Percentiles rank a stretch among this genome's conserved stretches.
These are phyloP conservation scores for Rissa tridactyla DNA, from an alignment of 2,113 vertebrate genomes.

Conservation along the genomic window DNA sequence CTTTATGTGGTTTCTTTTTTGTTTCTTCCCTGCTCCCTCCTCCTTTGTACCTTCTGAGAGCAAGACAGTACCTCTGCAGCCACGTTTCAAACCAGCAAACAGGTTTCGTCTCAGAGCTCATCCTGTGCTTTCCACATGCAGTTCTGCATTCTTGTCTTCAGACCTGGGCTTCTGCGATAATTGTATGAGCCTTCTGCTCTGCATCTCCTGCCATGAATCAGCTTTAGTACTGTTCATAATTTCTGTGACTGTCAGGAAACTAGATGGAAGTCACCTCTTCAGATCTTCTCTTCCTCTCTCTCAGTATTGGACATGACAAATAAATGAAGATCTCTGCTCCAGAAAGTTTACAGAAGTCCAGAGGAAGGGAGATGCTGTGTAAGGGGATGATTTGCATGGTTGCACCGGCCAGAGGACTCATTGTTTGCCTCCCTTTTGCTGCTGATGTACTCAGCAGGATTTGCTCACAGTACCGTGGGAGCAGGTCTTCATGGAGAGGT, in stretches of 20 bases:
- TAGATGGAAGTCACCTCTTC: neutral
- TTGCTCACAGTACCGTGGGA: neutral
- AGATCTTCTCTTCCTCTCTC: neutral
- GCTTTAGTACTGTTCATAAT: neutral
- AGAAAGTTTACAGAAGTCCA: neutral
- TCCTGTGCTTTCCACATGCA: neutral
- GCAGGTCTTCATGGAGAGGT: neutral
- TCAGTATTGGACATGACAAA: neutral
- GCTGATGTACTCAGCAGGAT: neutral
- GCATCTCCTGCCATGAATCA: constrained; percentile 5
- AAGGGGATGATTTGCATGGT: neutral
- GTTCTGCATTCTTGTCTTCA: neutral
- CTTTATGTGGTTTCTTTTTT: neutral
- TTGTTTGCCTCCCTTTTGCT: neutral
- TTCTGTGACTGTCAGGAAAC: constrained; percentile 9
- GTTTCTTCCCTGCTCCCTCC: neutral
- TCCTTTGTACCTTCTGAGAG: neutral
- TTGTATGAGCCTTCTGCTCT: neutral
- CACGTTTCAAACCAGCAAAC: neutral
- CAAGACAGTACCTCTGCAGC: neutral
- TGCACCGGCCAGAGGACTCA: neutral
- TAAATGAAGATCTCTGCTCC: neutral
- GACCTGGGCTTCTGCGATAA: neutral
- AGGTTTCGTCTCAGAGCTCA: neutral
- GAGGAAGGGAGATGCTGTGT: neutral